These are phyloP conservation scores for Parambassis ranga DNA, from an alignment of 2,797 vertebrate genomes.

Conservation along the genomic window DNA sequence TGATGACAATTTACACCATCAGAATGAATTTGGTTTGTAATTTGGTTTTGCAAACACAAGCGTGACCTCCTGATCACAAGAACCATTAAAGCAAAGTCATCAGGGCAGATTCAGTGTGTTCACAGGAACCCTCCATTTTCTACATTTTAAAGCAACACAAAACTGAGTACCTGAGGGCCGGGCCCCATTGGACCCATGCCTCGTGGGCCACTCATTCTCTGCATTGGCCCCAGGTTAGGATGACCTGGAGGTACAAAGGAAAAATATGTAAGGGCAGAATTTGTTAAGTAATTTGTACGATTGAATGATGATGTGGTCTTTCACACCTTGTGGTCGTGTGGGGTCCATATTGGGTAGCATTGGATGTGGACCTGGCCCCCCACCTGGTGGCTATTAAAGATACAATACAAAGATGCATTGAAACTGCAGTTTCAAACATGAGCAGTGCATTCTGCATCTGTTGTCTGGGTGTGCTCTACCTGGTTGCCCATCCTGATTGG, in stretches of 20 bases:
- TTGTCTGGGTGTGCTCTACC: slow-evolving; percentile 74
- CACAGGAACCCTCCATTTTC: no score
- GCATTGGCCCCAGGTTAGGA: slow-evolving; percentile 95
- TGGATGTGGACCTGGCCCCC: slow-evolving; percentile 95
- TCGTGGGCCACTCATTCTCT: slow-evolving; percentile 97
- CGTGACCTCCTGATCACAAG: not conserved
- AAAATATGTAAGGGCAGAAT: not conserved
- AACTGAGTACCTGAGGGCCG: slow-evolving; percentile 88
- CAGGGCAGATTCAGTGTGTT: not conserved
- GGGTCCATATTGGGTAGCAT: slow-evolving; percentile 99
- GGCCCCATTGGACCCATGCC: slow-evolving; percentile 99
- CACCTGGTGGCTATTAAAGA: slow-evolving; percentile 87
- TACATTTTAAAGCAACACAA: no score
- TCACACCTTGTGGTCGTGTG: slow-evolving; percentile 93
- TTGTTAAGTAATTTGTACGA: not conserved
- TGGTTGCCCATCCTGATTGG: slow-evolving; percentile 98
- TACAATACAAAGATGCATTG: not conserved
- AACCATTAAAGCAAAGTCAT: not conserved
- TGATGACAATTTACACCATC: not conserved
- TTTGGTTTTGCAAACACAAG: not conserved
- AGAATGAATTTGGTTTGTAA: not conserved
- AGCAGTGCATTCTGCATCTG: not conserved
- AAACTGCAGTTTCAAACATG: not conserved
- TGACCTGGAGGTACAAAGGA: slow-evolving; percentile 76
- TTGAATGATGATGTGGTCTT: no score